These are phyloP conservation scores for Aphidius gifuensis DNA, from an alignment of 1,140 invertebrate species.

Conservation along the genomic window DNA sequence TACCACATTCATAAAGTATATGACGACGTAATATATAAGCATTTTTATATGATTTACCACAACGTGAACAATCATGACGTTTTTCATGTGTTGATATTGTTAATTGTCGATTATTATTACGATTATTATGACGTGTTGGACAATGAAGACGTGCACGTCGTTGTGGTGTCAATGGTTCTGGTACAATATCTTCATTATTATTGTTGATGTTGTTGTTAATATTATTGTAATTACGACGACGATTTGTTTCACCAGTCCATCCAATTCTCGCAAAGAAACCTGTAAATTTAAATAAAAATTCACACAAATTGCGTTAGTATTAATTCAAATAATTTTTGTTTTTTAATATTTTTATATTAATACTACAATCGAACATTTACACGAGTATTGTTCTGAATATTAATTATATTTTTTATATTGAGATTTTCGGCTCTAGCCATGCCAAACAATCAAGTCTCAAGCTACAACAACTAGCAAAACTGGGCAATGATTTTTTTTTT, in stretches of 20 bases:
- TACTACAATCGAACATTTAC: neutral
- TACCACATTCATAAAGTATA: conserved; percentile 56
- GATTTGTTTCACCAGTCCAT: conserved; percentile 40
- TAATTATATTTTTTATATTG: conserved; percentile 10
- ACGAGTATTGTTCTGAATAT: no score
- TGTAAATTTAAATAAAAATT: conserved; percentile 35
- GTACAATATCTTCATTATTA: conserved; percentile 29
- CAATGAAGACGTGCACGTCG: conserved; percentile 46
- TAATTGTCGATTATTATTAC: conserved; percentile 42
- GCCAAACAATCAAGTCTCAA: conserved; percentile 53
- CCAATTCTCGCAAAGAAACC: conserved; percentile 48
- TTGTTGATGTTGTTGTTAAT: neutral
- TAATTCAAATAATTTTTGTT: neutral
- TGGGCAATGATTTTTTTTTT: conserved; percentile 25
- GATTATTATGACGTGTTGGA: conserved; percentile 39
- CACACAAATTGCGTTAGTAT: conserved; percentile 23
- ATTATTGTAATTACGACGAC: conserved; percentile 15
- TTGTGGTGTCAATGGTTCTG: conserved; percentile 45
- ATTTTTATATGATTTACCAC: conserved; percentile 54
- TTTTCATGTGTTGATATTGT: conserved; percentile 44
- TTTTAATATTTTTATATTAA: neutral
- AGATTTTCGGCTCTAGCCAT: conserved; percentile 40
- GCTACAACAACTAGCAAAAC: conserved; percentile 54
- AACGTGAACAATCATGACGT: conserved; percentile 51
- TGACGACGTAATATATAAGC: conserved; percentile 55